phyloP scores from a whole-genome alignment of 2,888 invertebrate species.

The Eupelmus urozonus region DNA sequence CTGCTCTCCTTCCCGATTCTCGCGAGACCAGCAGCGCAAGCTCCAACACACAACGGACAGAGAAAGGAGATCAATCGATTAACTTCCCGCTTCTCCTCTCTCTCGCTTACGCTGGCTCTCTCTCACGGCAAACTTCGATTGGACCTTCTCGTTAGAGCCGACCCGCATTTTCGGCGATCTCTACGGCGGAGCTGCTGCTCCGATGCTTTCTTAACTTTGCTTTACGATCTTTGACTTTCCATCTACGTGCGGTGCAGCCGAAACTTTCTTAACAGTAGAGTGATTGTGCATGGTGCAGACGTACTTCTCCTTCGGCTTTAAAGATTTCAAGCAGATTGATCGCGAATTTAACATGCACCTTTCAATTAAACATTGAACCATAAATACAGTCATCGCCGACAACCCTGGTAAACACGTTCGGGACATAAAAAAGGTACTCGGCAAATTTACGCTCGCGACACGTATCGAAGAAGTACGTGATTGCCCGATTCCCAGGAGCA shows the following conservation, averaged over 20 bases:
- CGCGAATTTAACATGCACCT: too few relatives aligned
- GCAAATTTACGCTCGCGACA: conserved; percentile 21
- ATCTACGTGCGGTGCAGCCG: not conserved
- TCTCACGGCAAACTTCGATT: conserved; percentile 70
- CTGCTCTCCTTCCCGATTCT: conserved; percentile 25
- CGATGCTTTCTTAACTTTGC: conserved; percentile 39
- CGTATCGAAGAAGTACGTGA: conserved; percentile 60
- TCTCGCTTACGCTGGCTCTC: too few relatives aligned
- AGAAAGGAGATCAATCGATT: conserved; percentile 71
- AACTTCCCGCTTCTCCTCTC: too few relatives aligned
- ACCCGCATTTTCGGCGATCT: conserved; percentile 58
- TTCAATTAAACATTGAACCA: too few relatives aligned
- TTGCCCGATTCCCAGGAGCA: conserved; percentile 57
- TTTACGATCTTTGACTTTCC: conserved; percentile 14
- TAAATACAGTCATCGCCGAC: too few relatives aligned
- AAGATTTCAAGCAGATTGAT: too few relatives aligned
- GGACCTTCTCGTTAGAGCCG: conserved; percentile 61
- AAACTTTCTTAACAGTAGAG: too few relatives aligned
- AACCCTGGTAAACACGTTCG: too few relatives aligned
- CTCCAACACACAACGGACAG: not conserved
- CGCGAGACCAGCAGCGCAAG: conserved; percentile 15
- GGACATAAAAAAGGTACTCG: conserved; percentile 1
- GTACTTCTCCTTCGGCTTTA: too few relatives aligned
- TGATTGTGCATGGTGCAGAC: too few relatives aligned
- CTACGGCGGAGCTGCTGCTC: not conserved